Percentiles rank a stretch among this genome's conserved stretches.
These are phyloP conservation scores for Coregonus sp. DNA, from an alignment of 2,797 vertebrate genomes.

Conservation along the genomic window DNA sequence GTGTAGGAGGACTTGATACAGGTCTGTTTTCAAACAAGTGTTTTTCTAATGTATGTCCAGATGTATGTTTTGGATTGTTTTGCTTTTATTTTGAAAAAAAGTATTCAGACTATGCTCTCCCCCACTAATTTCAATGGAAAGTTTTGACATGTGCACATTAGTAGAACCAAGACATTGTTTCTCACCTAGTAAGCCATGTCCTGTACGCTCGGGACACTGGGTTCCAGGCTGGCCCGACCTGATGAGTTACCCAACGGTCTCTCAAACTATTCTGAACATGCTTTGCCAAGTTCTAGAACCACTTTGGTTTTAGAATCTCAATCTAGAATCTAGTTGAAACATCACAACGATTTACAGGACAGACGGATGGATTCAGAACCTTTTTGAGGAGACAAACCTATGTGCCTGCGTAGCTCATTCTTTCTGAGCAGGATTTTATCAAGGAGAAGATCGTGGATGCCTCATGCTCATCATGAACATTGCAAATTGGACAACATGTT, in stretches of 20 bases:
- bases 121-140: conserved; percentile 45
- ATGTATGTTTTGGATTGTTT: not conserved
- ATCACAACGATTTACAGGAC: conserved; percentile 32
- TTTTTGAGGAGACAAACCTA: conserved; percentile 64
- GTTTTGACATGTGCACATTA: conserved; percentile 38
- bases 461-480: conserved; percentile 29
- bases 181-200: conserved; percentile 36
- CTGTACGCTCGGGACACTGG: not conserved
- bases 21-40: conserved; percentile 42
- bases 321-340: not conserved
- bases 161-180: conserved; percentile 28
- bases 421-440: conserved; percentile 51
- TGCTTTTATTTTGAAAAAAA: not conserved
- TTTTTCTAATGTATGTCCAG: conserved; percentile 19
- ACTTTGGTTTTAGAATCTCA: not conserved
- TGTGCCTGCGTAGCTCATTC: conserved; percentile 66
- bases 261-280: conserved; percentile 23
- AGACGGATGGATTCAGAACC: conserved; percentile 46
- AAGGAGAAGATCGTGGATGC: conserved; percentile 17
- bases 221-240: not conserved
- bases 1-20: not conserved
- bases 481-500: not conserved
- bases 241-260: conserved; percentile 26
- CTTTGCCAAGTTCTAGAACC: not conserved
- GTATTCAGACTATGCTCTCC: not conserved